Evolutionary conservation across 2,888 invertebrate genomes (phyloP).

Genomic region (Homarus gammarus): DNA sequence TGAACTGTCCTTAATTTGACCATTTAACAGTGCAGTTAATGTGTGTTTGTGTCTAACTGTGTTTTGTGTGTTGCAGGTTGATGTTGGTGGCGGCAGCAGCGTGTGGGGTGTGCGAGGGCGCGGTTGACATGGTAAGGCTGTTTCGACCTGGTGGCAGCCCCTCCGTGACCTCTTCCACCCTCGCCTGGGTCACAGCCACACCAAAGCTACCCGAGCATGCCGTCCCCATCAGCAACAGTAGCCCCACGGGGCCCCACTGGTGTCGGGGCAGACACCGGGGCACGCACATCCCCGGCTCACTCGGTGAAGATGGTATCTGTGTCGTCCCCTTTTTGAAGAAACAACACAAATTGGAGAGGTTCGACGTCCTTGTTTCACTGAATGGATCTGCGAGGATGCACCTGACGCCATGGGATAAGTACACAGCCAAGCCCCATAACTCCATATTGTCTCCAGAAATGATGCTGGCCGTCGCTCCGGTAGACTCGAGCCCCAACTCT

Average conservation of each 20-base stretch:
- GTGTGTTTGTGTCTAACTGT: neutral
- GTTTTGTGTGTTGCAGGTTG: conserved; percentile 34
- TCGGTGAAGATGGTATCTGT: conserved; percentile 47
- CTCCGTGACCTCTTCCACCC: conserved; percentile 64
- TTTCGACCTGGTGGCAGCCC: neutral
- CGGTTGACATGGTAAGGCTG: conserved; percentile 47
- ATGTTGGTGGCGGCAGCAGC: conserved; percentile 13
- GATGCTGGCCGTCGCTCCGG: conserved; percentile 55
- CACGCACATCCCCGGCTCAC: conserved; percentile 49
- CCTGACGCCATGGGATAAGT: conserved; percentile 61
- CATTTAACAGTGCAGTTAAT: neutral
- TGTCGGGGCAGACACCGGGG: conserved; percentile 56
- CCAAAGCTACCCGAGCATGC: conserved; percentile 48
- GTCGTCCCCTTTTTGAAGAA: conserved; percentile 61
- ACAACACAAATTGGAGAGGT: conserved; percentile 28
- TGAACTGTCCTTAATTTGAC: neutral
- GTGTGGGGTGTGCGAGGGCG: neutral
- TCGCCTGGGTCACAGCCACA: conserved; percentile 59
- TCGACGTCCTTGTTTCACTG: conserved; percentile 68
- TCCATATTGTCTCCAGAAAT: conserved; percentile 58
- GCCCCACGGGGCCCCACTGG: conserved; percentile 47
- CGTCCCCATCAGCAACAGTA: conserved; percentile 29
- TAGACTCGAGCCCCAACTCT: neutral
- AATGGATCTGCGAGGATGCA: conserved; percentile 67
- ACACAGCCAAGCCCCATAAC: conserved; percentile 64